Percentiles rank a stretch among this genome's conserved stretches.
Evolutionary conservation across 37 sponge, comb jelly and placozoan genomes (phyloP).

Genomic region (Haliclona indistincta): DNA sequence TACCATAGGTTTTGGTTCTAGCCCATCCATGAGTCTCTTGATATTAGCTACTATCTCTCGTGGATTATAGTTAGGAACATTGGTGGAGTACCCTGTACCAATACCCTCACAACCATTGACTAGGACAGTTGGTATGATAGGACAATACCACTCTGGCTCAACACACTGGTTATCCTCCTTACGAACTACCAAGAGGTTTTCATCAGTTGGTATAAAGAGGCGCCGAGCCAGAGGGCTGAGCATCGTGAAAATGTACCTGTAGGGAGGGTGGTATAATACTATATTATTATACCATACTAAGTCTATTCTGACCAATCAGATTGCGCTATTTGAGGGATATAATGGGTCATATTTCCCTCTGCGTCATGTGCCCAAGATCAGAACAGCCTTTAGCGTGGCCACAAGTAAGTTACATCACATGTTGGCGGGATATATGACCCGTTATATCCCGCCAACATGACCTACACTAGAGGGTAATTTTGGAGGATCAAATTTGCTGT

Average conservation of each 20-base stretch:
- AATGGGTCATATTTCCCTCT: no score
- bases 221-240: conserved; percentile 85
- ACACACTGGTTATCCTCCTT: conserved; percentile 88
- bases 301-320: no score
- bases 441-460: no score
- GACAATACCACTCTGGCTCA: conserved; percentile 99
- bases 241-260: conserved; percentile 95
- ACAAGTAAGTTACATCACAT: no score
- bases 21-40: conserved; percentile 77
- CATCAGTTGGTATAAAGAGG: conserved; percentile 75
- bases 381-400: no score
- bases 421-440: no score
- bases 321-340: no score
- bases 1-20: conserved; percentile 81
- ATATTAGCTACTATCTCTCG: conserved; percentile 87
- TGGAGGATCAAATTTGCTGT: no score
- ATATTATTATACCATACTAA: no score
- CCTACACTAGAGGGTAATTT: no score
- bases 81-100: conserved; percentile 96
- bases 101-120: conserved; percentile 94
- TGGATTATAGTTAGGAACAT: conserved; percentile 81
- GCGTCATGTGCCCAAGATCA: no score
- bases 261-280: no score
- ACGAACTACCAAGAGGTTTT: conserved; percentile 54
- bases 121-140: conserved; percentile 90